phyloP scores from a whole-genome alignment of 2,888 invertebrate species.

The Hirtodrosophila trivittata region DNA sequence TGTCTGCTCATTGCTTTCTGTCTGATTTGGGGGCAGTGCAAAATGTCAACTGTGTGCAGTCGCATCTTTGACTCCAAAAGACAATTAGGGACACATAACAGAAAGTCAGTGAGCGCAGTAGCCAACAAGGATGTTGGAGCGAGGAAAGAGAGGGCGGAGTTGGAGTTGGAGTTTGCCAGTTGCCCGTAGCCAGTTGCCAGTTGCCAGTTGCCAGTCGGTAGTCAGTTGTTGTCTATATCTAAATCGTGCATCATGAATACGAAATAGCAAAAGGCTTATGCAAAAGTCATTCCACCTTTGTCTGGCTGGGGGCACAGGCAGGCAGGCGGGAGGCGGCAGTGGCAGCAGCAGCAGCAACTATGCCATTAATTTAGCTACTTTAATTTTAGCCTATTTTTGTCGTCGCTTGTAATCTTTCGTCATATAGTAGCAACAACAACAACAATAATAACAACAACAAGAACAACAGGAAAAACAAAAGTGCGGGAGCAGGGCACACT shows the following conservation, averaged over 20 bases:
- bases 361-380: slow-evolving; percentile 69
- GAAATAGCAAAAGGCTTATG: slow-evolving; percentile 25
- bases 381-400: slow-evolving; percentile 70
- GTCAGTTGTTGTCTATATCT: slow-evolving; percentile 49
- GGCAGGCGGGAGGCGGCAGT: not conserved
- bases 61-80: slow-evolving; percentile 24
- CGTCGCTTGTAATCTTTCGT: slow-evolving; percentile 69
- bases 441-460: slow-evolving; percentile 23
- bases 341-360: slow-evolving; percentile 40
- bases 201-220: not conserved
- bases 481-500: slow-evolving; percentile 7
- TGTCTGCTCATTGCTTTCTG: slow-evolving; percentile 2
- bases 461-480: not conserved
- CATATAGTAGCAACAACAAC: slow-evolving; percentile 45
- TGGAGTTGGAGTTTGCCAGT: too few relatives aligned
- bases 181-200: not conserved
- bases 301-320: slow-evolving; percentile 10
- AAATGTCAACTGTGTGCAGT: slow-evolving; percentile 37
- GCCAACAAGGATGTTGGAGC: slow-evolving; percentile 1
- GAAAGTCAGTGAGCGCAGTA: slow-evolving; percentile 3
- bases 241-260: slow-evolving; percentile 49
- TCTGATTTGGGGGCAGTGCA: not conserved
- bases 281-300: slow-evolving; percentile 64
- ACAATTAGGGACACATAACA: slow-evolving; percentile 55
- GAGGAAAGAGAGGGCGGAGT: not conserved